Percentiles rank a stretch among this genome's conserved stretches.
Conservation (phyloP, 2,888 invertebrate species). For the Drosophila diplacantha region DNA sequence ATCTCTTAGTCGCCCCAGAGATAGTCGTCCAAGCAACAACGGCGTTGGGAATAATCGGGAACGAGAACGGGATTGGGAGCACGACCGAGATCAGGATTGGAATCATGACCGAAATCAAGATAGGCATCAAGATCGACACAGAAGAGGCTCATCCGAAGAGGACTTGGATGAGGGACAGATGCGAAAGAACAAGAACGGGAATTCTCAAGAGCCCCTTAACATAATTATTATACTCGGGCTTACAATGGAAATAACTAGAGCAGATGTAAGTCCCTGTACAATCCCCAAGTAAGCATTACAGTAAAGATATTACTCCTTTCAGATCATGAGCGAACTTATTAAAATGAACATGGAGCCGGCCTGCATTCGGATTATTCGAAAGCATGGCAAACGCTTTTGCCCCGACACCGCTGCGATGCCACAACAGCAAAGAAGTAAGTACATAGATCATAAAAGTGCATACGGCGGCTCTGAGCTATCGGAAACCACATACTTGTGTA, state of each 20-base stretch:
- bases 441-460: conserved; percentile 1
- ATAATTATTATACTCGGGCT: conserved; percentile 87
- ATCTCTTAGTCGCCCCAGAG: conserved; percentile 5
- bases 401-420: conserved; percentile 17
- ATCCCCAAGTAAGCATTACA: neutral
- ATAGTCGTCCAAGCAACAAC: conserved; percentile 9
- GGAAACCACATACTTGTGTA: conserved; percentile 29
- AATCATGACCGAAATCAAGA: conserved; percentile 43
- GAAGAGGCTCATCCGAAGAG: conserved; percentile 70
- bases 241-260: conserved; percentile 86
- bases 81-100: conserved; percentile 37
- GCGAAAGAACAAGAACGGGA: conserved; percentile 78
- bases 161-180: conserved; percentile 78
- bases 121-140: conserved; percentile 42
- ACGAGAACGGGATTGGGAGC: conserved; percentile 28
- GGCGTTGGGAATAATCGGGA: conserved; percentile 7
- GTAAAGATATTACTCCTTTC: conserved; percentile 62
- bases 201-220: conserved; percentile 76
- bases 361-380: conserved; percentile 89
- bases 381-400: conserved; percentile 88
- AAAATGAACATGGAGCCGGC: conserved; percentile 86
- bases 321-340: conserved; percentile 88
- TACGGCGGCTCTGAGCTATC: conserved; percentile 8
- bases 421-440: conserved; percentile 27
- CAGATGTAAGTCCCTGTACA: conserved; percentile 81